A percentile compares a stretch with the other conserved stretches of the same genome.
Conservation (phyloP, 2,888 invertebrate genomes). For the Meiosimyza platycephala region DNA sequence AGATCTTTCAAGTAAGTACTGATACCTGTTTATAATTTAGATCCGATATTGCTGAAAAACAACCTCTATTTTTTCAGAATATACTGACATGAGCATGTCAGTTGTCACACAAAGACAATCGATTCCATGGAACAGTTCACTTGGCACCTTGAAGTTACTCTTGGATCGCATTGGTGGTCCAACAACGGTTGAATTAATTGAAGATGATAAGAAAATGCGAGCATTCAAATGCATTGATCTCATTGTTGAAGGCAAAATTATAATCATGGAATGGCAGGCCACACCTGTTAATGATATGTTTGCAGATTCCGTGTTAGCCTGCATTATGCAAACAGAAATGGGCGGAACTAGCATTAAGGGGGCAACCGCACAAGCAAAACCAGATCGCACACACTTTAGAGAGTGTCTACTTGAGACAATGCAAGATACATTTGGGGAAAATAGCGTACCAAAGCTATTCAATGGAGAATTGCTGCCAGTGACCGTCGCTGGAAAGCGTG, state of each 20-base stretch:
- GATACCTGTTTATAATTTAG: slow-evolving; percentile 53
- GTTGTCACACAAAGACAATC: slow-evolving; percentile 93
- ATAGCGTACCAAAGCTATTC: slow-evolving; percentile 92
- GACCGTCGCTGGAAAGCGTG: slow-evolving; percentile 85
- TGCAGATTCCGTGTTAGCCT: slow-evolving; percentile 93
- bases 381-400: slow-evolving; percentile 92
- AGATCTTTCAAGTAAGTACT: slow-evolving; percentile 79
- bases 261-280: slow-evolving; percentile 94
- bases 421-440: slow-evolving; percentile 95
- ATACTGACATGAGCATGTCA: slow-evolving; percentile 95
- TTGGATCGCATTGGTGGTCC: slow-evolving; percentile 81
- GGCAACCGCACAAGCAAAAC: slow-evolving; percentile 74
- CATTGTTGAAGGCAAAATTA: slow-evolving; percentile 81
- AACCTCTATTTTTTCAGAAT: slow-evolving; percentile 68
- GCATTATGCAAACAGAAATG: slow-evolving; percentile 84
- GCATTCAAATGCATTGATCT: slow-evolving; percentile 89
- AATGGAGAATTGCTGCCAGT: slow-evolving; percentile 90
- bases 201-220: slow-evolving; percentile 78
- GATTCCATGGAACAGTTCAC: slow-evolving; percentile 78
- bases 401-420: slow-evolving; percentile 69
- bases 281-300: slow-evolving; percentile 98
- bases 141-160: slow-evolving; percentile 78
- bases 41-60: neutral
- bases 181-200: slow-evolving; percentile 75
- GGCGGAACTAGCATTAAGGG: slow-evolving; percentile 74